Percentiles rank a stretch among this genome's conserved stretches.
Evolutionary conservation across 2,888 invertebrate genomes (phyloP).

Genomic region (Thera britannica): DNA sequence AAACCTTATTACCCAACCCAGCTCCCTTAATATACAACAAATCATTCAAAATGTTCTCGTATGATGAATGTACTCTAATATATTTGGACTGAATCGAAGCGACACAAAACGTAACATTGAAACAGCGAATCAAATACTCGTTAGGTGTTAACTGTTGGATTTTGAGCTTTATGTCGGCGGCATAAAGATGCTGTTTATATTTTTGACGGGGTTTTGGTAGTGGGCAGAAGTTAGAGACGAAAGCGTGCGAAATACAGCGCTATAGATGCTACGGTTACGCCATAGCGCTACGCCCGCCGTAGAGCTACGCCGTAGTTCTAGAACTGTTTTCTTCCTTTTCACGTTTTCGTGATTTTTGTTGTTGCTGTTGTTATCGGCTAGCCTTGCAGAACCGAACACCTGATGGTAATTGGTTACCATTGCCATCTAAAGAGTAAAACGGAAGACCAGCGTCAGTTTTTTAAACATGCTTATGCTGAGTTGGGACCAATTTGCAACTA

Average conservation of each 20-base stretch:
- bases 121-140: conserved; percentile 66
- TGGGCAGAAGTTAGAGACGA: conserved; percentile 35
- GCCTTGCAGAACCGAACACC: too few relatives aligned
- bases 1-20: conserved; percentile 8
- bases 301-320: not conserved
- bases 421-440: too few relatives aligned
- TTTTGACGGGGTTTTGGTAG: conserved; percentile 34
- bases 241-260: conserved; percentile 18
- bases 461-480: too few relatives aligned
- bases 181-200: conserved; percentile 42
- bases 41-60: conserved; percentile 39
- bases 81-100: conserved; percentile 55
- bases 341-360: too few relatives aligned
- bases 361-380: too few relatives aligned
- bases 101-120: conserved; percentile 55
- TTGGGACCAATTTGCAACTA: too few relatives aligned
- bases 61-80: conserved; percentile 53
- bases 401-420: too few relatives aligned
- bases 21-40: conserved; percentile 38
- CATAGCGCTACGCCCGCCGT: conserved; percentile 11
- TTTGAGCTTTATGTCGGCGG: conserved; percentile 46
- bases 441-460: too few relatives aligned
- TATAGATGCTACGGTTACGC: not conserved
- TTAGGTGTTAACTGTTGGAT: conserved; percentile 47
- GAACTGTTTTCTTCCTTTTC: too few relatives aligned